phyloP scores from a whole-genome alignment of 2,113 vertebrate species.

The Prionailurus bengalensis region DNA sequence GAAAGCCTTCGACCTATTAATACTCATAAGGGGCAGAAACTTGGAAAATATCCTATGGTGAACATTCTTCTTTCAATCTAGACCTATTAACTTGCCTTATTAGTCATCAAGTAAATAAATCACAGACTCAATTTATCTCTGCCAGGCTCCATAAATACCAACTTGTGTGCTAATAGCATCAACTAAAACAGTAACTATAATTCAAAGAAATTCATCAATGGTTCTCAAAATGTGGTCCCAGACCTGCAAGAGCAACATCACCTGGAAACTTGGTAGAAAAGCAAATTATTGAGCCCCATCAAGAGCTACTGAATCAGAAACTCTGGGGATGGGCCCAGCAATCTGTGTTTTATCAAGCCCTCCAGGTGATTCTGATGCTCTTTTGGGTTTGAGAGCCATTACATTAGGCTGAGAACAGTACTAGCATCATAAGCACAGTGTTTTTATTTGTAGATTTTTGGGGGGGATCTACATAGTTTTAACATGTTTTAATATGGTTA shows the following conservation, averaged over 20 bases:
- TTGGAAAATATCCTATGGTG: constrained; percentile 53
- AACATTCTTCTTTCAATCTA: constrained; percentile 60
- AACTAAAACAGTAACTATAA: constrained; percentile 29
- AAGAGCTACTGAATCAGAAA: background rate
- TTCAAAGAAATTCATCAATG: background rate
- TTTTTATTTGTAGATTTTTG: constrained; percentile 2
- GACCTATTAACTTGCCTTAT: constrained; percentile 57
- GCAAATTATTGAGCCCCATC: background rate
- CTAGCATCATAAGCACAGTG: background rate
- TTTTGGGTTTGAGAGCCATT: background rate
- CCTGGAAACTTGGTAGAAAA: background rate
- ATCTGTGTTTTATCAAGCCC: background rate
- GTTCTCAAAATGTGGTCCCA: background rate
- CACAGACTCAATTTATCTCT: constrained; percentile 45
- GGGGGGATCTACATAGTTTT: background rate
- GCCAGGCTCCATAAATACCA: constrained; percentile 41
- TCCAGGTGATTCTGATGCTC: background rate
- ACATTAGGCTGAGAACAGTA: background rate
- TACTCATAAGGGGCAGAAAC: background rate
- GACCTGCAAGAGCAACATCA: background rate
- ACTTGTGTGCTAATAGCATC: background rate
- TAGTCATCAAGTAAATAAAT: constrained; percentile 61
- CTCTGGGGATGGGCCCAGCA: background rate
- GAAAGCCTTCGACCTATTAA: constrained; percentile 38
- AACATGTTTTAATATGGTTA: background rate